Evolutionary conservation across 2,888 invertebrate species (phyloP).

Genomic region (Cabera pusaria): DNA sequence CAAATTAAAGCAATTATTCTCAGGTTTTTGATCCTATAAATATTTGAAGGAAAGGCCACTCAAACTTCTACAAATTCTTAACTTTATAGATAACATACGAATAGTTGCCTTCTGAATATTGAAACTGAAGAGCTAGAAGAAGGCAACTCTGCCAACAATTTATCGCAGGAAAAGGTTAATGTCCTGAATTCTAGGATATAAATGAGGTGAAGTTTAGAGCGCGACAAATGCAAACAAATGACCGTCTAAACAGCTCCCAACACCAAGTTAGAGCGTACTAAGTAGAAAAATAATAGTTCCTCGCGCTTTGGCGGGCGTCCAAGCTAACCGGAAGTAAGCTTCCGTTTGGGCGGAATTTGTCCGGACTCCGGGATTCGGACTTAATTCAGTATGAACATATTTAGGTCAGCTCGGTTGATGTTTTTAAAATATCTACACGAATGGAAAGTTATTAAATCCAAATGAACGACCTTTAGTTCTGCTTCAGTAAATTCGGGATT

Average conservation of each 20-base stretch:
- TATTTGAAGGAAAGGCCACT: no score
- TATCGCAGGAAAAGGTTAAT: no score
- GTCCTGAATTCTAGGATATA: no score
- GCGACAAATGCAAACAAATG: no score
- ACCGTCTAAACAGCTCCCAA: background rate
- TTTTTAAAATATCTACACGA: slow-evolving; percentile 1
- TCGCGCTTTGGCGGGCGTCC: slow-evolving; percentile 4
- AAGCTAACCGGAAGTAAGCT: slow-evolving; percentile 5
- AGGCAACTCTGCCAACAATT: no score
- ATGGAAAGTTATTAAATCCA: background rate
- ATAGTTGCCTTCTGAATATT: no score
- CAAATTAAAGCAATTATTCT: no score
- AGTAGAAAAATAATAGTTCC: background rate
- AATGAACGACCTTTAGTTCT: background rate
- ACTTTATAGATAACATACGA: no score
- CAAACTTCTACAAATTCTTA: no score
- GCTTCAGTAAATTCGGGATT: background rate
- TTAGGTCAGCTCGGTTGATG: background rate
- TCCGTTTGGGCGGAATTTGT: slow-evolving; percentile 1
- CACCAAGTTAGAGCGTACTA: background rate
- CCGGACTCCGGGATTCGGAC: background rate
- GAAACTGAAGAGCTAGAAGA: no score
- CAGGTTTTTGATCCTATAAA: no score
- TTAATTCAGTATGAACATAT: slow-evolving; percentile 5
- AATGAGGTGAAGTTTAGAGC: no score